A percentile compares a stretch with the other conserved stretches of the same genome.
These are phyloP conservation scores for Drosophila lini DNA, from an alignment of 1,140 invertebrate species.

Conservation along the genomic window DNA sequence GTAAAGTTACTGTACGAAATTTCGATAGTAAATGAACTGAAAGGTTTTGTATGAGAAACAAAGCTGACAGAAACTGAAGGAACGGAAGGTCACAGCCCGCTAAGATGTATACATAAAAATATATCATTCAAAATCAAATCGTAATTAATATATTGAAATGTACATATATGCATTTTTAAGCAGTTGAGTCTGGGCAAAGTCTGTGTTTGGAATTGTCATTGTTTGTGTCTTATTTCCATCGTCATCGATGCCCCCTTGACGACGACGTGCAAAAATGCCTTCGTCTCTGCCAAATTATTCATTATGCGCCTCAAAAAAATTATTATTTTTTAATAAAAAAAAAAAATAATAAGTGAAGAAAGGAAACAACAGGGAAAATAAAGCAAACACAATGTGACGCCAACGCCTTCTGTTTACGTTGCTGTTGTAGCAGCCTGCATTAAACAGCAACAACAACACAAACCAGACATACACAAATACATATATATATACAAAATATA, in stretches of 20 bases:
- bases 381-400: conserved; percentile 44
- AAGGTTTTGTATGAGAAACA: no score
- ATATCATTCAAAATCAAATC: no score
- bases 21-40: no score
- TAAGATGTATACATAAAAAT: no score
- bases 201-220: conserved; percentile 20
- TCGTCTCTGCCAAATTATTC: conserved; percentile 70
- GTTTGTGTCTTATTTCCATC: conserved; percentile 7
- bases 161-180: conserved; percentile 14
- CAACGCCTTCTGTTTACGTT: conserved; percentile 37
- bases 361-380: conserved; percentile 24
- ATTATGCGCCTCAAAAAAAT: conserved; percentile 39
- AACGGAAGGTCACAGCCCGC: no score
- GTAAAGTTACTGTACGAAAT: no score
- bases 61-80: no score
- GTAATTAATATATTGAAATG: no score
- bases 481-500: background rate
- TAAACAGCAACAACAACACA: conserved; percentile 45
- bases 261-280: conserved; percentile 70
- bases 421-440: conserved; percentile 36
- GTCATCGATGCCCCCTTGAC: conserved; percentile 29
- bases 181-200: conserved; percentile 46
- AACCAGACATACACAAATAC: background rate
- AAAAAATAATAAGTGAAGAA: conserved; percentile 6
- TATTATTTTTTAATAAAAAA: background rate